Conservation (phyloP, 1,140 invertebrate species). For the Maniola jurtina region DNA sequence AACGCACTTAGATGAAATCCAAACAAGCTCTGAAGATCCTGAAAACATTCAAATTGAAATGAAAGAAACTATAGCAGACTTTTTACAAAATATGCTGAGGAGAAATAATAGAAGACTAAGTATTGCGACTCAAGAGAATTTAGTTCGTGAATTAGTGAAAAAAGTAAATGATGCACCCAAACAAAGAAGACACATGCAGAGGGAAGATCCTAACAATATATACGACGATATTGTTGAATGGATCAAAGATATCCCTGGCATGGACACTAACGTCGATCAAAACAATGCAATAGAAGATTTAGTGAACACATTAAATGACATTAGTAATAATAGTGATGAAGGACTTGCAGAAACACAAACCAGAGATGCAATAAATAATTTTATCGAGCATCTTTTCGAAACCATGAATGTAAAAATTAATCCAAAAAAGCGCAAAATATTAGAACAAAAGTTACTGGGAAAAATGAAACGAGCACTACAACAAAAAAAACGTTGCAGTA, state of each 20-base stretch:
- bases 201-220: neutral
- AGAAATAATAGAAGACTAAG: constrained; percentile 22
- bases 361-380: constrained; percentile 14
- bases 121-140: constrained; percentile 27
- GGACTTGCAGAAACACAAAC: neutral
- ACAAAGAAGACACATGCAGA: constrained; percentile 1
- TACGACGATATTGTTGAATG: neutral
- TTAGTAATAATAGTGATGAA: constrained; percentile 4
- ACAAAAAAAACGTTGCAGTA: constrained; percentile 4
- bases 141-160: constrained; percentile 32
- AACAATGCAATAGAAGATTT: constrained; percentile 9
- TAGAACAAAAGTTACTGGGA: neutral
- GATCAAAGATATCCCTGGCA: constrained; percentile 3
- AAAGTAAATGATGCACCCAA: constrained; percentile 9
- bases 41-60: constrained; percentile 27
- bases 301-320: constrained; percentile 7
- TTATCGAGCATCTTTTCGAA: constrained; percentile 4
- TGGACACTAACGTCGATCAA: neutral
- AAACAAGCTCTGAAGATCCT: constrained; percentile 15
- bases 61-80: constrained; percentile 31
- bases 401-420: neutral
- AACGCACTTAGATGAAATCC: constrained; percentile 32
- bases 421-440: neutral
- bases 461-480: neutral
- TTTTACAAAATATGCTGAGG: constrained; percentile 32